phyloP scores from a whole-genome alignment of 2,113 vertebrate genomes.

The Sitta europaea region DNA sequence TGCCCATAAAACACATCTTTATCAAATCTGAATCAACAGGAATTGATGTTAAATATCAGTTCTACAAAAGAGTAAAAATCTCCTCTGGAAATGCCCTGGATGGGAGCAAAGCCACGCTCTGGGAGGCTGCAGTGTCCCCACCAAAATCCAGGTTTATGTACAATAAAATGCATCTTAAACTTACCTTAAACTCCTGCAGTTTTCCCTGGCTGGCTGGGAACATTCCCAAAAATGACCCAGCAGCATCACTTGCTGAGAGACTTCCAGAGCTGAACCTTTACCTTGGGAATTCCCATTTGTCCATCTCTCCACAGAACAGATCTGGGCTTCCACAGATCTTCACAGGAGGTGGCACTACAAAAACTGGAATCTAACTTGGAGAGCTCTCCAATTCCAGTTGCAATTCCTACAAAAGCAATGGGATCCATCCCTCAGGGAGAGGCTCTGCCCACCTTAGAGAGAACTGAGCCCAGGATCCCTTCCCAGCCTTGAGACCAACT shows the following conservation, averaged over 20 bases:
- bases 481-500: background rate
- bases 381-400: background rate
- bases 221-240: background rate
- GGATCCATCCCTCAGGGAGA: background rate
- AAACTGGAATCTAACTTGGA: rapidly evolving
- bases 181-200: background rate
- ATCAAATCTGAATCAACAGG: background rate
- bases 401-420: background rate
- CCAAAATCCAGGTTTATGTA: rapidly evolving
- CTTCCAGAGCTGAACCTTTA: rapidly evolving
- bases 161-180: background rate
- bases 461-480: background rate
- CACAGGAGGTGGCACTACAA: rapidly evolving
- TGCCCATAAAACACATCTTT: no score
- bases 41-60: background rate
- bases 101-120: rapidly evolving
- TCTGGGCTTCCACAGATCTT: background rate
- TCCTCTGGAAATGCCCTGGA: background rate
- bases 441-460: background rate
- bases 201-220: background rate
- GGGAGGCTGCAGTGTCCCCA: background rate
- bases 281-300: background rate
- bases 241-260: background rate
- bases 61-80: background rate
- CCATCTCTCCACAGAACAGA: background rate